Percentiles rank a stretch among this genome's conserved stretches.
Evolutionary conservation across 2,888 invertebrate species (phyloP).

Genomic region (Cryptus armator): DNA sequence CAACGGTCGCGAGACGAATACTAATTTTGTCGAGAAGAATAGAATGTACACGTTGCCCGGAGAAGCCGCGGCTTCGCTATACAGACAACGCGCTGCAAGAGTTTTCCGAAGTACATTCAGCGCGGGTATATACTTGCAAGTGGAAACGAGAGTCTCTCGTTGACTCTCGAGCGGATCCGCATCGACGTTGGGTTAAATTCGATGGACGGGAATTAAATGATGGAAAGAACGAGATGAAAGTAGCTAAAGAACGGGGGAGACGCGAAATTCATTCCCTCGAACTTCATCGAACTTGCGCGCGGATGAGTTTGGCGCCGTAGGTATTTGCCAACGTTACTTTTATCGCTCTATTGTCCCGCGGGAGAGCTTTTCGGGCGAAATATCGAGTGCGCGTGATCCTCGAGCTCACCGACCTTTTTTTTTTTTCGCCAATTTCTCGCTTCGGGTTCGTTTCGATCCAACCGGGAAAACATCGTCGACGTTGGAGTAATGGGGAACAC

Average conservation of each 20-base stretch:
- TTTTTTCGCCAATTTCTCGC: slow-evolving; percentile 16
- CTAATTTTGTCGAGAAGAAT: slow-evolving; percentile 62
- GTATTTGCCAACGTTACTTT: slow-evolving; percentile 50
- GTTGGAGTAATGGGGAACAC: slow-evolving; percentile 14
- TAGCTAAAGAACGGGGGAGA: slow-evolving; percentile 24
- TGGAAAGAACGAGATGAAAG: slow-evolving; percentile 12
- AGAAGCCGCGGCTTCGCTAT: slow-evolving; percentile 20
- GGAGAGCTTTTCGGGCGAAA: slow-evolving; percentile 40
- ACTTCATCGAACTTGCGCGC: slow-evolving; percentile 33
- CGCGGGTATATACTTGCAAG: slow-evolving; percentile 69
- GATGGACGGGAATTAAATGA: slow-evolving; percentile 53
- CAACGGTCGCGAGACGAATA: slow-evolving; percentile 60
- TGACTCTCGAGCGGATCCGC: not conserved
- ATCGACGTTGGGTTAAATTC: slow-evolving; percentile 30
- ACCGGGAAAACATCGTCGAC: slow-evolving; percentile 19
- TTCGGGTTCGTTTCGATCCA: slow-evolving; percentile 31
- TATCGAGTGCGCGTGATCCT: slow-evolving; percentile 44
- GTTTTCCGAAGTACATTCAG: slow-evolving; percentile 25
- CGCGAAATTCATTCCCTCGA: slow-evolving; percentile 59
- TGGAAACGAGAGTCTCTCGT: slow-evolving; percentile 5
- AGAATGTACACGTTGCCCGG: slow-evolving; percentile 37
- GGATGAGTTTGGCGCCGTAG: slow-evolving; percentile 33
- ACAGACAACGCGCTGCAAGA: slow-evolving; percentile 42
- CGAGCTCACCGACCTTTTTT: not conserved
- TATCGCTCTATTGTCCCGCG: slow-evolving; percentile 56